Conservation (phyloP, 2,113 vertebrate genomes). For the Halichoeres trimaculatus region DNA sequence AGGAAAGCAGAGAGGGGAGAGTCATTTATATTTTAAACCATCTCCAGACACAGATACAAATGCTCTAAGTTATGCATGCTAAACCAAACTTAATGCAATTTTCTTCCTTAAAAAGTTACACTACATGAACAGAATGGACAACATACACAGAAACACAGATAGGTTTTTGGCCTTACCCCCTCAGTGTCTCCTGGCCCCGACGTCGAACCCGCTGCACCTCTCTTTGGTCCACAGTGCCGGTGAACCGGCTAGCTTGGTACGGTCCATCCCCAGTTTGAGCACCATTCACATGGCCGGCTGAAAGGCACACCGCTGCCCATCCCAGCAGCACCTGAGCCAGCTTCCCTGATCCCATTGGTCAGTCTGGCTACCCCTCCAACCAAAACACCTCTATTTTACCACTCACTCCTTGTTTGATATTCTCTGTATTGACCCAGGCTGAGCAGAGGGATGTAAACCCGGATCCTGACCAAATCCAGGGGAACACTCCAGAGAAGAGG, state of each 20-base stretch:
- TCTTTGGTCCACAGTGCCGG: slow-evolving; percentile 80
- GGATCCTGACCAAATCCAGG: slow-evolving; percentile 66
- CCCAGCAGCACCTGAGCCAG: slow-evolving; percentile 88
- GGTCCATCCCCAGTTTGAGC: slow-evolving; percentile 82
- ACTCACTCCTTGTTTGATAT: slow-evolving; percentile 37
- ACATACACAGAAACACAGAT: slow-evolving; percentile 21
- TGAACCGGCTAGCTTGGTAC: slow-evolving; percentile 84
- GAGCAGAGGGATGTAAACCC: slow-evolving; percentile 54
- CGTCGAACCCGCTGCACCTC: slow-evolving; percentile 85
- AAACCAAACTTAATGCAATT: slow-evolving; percentile 9
- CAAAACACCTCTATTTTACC: slow-evolving; percentile 27
- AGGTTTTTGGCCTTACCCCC: slow-evolving; percentile 85
- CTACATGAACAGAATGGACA: neutral
- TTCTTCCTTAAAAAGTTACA: neutral
- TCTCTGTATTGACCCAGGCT: slow-evolving; percentile 49
- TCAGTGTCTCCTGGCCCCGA: slow-evolving; percentile 88
- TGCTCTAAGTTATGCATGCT: slow-evolving; percentile 21
- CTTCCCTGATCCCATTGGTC: slow-evolving; percentile 83
- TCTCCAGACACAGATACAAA: slow-evolving; percentile 50
- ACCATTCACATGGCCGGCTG: slow-evolving; percentile 60
- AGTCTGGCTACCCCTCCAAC: slow-evolving; percentile 60
- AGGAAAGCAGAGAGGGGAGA: slow-evolving; percentile 56
- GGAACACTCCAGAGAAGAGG: slow-evolving; percentile 67
- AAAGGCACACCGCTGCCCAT: slow-evolving; percentile 81
- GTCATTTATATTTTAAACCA: slow-evolving; percentile 41